Evolutionary conservation across 2,113 vertebrate species (phyloP), one percentile per base, ranked within the genome.

Genomic region (Otus sunia): DNA sequence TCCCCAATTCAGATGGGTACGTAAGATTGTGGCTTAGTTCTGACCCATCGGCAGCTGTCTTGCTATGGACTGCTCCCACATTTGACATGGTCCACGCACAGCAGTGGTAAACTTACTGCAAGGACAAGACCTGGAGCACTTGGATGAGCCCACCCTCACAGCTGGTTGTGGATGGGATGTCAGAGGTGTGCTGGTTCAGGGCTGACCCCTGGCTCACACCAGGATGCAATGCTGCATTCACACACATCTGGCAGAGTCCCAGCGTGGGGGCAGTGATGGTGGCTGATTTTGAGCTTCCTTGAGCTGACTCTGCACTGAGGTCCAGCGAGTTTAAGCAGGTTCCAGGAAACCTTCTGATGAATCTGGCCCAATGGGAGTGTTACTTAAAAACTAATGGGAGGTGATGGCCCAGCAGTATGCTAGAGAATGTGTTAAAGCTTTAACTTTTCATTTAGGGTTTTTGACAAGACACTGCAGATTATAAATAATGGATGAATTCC

Each of bases 401-500:
- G 56, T 86, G 90, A 88, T 64, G 49, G 63, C 83, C 79, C 41
- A 43, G 94, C 71, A 88, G 94, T 94, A 64, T 73, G 93, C 91
- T 87, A 47, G 47, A 50, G 92, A 88, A 88, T 56, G 64, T 82
- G 49, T 58, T 52, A 74, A 90, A 87, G 73, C 86, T 94, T 92
- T 91, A 73, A 90, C 88, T 97, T 95, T 78, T 92, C 95, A 83
- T 86, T 47, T 78, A 73, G 74, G 69, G 63, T 80, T 68, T 92
- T 75, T 94, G 91, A 94, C 85, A 80, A 93, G 93, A 72, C 66
- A 45, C 81, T 86, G 85, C 52, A 66, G 95, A 64, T 16, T 85
- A 66, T 96, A 97, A 96, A 96, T 97, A 94, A 97, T 83, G 93
- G 92, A 96, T 96, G 91, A 95, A 92, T 97, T 97, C 96, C 96